Evolutionary conservation across 1,140 invertebrate species (phyloP).

Genomic region (Hesperophylax magnus): DNA sequence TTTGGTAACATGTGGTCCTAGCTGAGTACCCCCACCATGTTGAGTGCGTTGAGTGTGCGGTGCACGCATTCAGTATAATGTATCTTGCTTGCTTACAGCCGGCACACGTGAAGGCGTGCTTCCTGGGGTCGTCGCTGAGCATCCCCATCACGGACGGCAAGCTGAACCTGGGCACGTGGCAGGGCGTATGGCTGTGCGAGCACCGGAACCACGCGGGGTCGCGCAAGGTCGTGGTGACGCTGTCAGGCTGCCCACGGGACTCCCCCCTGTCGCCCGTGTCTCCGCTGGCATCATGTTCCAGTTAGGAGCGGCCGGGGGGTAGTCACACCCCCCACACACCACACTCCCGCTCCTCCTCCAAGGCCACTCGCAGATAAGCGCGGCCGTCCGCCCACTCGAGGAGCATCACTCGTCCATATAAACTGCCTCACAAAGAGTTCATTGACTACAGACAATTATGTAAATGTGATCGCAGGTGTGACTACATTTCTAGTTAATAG

Average conservation of each 20-base stretch:
- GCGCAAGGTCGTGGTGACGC: slow-evolving; percentile 90
- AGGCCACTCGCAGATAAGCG: slow-evolving; percentile 69
- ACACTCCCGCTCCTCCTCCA: slow-evolving; percentile 70
- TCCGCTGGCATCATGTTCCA: slow-evolving; percentile 90
- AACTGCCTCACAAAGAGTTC: not conserved
- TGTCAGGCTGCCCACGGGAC: slow-evolving; percentile 90
- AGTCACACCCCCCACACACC: slow-evolving; percentile 68
- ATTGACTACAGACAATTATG: slow-evolving; percentile 33
- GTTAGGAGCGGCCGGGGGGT: slow-evolving; percentile 78
- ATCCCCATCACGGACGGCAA: slow-evolving; percentile 97
- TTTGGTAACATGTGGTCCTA: no score
- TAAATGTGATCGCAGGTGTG: slow-evolving; percentile 49
- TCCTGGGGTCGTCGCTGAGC: slow-evolving; percentile 94
- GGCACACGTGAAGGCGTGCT: slow-evolving; percentile 96
- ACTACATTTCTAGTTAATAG: slow-evolving; percentile 47
- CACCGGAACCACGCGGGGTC: slow-evolving; percentile 96
- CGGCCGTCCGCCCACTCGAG: slow-evolving; percentile 53
- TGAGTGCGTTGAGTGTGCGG: no score
- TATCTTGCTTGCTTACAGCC: slow-evolving; percentile 76
- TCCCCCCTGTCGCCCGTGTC: slow-evolving; percentile 86
- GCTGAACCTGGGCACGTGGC: slow-evolving; percentile 95
- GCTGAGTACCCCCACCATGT: no score
- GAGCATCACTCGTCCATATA: slow-evolving; percentile 3
- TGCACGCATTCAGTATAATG: slow-evolving; percentile 47
- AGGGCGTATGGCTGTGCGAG: slow-evolving; percentile 98